Evolutionary conservation across 1,140 invertebrate species (phyloP).

Genomic region (Sycophaga agraensis): DNA sequence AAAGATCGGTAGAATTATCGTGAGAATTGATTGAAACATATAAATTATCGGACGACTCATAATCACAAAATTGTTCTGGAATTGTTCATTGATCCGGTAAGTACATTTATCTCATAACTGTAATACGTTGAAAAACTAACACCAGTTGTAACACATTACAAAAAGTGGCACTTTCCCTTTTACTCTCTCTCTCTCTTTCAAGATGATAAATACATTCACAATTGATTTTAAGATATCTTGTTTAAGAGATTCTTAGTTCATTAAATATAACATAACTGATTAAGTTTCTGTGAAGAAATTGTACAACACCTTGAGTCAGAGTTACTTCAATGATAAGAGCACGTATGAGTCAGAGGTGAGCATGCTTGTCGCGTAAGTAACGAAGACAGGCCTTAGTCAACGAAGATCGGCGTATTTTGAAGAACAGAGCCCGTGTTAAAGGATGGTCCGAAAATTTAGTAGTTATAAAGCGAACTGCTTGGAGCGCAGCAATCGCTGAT

Average conservation of each 20-base stretch:
- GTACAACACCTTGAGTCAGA: neutral
- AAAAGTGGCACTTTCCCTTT: constrained; percentile 13
- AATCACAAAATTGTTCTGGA: neutral
- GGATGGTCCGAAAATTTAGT: no score
- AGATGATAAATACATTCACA: neutral
- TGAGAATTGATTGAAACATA: neutral
- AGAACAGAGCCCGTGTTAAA: no score
- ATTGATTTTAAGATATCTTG: neutral
- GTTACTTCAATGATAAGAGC: constrained; percentile 15
- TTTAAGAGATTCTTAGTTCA: neutral
- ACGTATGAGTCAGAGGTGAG: constrained; percentile 18
- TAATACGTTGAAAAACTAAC: neutral
- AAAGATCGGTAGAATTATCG: neutral
- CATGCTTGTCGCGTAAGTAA: constrained; percentile 1
- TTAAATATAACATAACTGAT: neutral
- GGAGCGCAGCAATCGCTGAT: no score
- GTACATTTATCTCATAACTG: neutral
- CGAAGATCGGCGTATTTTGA: no score
- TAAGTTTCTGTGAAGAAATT: neutral
- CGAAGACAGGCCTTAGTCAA: no score
- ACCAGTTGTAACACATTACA: neutral
- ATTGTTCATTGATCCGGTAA: neutral
- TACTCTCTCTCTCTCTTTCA: neutral
- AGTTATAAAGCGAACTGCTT: no score
- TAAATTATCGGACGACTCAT: no score